These are phyloP conservation scores for Tarsius wallacei DNA, from an alignment of 2,797 vertebrate genomes.

Conservation along the genomic window DNA sequence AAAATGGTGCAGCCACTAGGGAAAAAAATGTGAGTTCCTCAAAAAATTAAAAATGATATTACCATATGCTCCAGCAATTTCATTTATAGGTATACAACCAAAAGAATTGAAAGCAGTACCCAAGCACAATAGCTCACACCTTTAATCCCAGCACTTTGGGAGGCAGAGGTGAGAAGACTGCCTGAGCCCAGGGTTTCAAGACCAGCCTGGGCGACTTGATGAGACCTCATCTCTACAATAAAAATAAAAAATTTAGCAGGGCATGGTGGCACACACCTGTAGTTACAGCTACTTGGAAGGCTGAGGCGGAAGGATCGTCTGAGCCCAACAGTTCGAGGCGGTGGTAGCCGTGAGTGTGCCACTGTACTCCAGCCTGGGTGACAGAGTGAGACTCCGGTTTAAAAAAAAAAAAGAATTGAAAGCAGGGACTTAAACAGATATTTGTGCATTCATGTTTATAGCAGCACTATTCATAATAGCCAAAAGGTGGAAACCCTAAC, in stretches of 20 bases:
- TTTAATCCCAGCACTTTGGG: neutral
- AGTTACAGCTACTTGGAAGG: neutral
- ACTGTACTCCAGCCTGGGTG: neutral
- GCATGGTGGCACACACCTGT: neutral
- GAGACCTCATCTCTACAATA: neutral
- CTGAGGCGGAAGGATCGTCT: neutral
- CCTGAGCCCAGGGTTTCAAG: neutral
- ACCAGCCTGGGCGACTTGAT: neutral
- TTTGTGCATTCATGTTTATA: neutral
- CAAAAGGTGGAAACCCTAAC: neutral
- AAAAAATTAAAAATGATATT: neutral
- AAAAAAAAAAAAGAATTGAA: neutral
- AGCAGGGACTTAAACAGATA: neutral
- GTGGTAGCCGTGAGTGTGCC: neutral
- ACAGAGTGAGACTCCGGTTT: neutral
- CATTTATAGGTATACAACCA: neutral
- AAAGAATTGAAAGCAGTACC: neutral
- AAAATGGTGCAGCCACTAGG: neutral
- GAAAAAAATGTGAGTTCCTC: neutral
- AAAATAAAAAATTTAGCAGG: neutral
- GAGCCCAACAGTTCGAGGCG: neutral
- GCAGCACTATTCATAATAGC: neutral
- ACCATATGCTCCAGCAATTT: neutral
- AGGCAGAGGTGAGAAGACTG: neutral
- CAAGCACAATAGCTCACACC: fast-evolving